Base-by-base conservation (phyloP, 2,113 vertebrate species). In the Eolophus roseicapilla region DNA sequence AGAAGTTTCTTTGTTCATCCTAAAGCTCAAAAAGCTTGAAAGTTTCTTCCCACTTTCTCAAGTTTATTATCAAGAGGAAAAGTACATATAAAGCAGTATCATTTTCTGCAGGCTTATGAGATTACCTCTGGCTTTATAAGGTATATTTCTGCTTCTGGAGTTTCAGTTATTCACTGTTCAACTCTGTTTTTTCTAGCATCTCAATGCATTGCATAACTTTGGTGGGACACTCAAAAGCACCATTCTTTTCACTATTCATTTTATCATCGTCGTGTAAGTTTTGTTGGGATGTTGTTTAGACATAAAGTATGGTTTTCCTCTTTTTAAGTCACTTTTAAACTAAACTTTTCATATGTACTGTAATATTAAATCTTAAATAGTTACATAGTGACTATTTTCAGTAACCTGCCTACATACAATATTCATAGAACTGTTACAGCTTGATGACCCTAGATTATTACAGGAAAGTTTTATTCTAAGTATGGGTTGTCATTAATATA, bases 241-340 rank as follows among this genome's bases (percentile, higher is more conserved):
- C 6, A 27, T 70, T 33, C 6, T 88, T 77, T 80, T 67, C 27
- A 27, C 41, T 74, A 52, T 24, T 55, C 13, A 63, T 80, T 80
- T 59, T 29, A 53, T 69, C 25, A 21, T 9, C 74, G 29, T 64
- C 28, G 77, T 3, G 2, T 53, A 11, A 67, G 43, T 83, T 70
- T 35, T 88, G 9, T 60, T 68, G 27, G 10, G 17, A 57, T 70
- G 41, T 39, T 89, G 27, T 62, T 91, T 53, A 82, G 47, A 63
- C 1, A 1, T n/a, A 43, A 74, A 35, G 7, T 41, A 31, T 27
- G 23, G 33, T 33, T 76, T 81, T 88, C 25, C 37, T 92, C 9
- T 49, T 93, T 88, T 87, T 67, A 82, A 67, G 24, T 68, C 29
- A 47, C 50, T 88, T 85, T 67, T 68, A 79, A 78, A 77, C 25